These are phyloP conservation scores for Sebastes itinus DNA, from an alignment of 2,797 vertebrate genomes.

Conservation along the genomic window DNA sequence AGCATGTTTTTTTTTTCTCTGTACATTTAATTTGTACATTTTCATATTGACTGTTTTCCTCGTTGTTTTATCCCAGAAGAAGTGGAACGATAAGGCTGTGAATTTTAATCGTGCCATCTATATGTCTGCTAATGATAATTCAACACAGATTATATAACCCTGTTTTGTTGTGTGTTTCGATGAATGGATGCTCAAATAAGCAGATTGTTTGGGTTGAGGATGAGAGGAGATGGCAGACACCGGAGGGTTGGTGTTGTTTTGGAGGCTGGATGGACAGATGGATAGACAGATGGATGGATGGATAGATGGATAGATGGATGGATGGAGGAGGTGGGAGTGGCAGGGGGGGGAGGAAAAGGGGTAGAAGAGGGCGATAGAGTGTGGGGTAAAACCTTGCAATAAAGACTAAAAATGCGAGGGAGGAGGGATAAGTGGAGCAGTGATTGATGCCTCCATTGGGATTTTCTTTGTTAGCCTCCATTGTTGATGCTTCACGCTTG, in stretches of 20 bases:
- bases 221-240: constrained; percentile 50
- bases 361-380: constrained; percentile 13
- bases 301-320: constrained; percentile 47
- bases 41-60: neutral
- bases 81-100: neutral
- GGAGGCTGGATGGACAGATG: constrained; percentile 63
- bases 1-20: neutral
- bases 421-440: constrained; percentile 51
- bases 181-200: constrained; percentile 4
- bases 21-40: neutral
- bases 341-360: constrained; percentile 12
- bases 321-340: constrained; percentile 63
- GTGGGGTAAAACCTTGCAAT: constrained; percentile 42
- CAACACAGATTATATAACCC: constrained; percentile 3
- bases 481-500: constrained; percentile 88
- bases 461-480: constrained; percentile 85
- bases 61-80: neutral
- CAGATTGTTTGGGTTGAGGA: constrained; percentile 51
- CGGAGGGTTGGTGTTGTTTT: constrained; percentile 62
- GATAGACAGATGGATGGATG: constrained; percentile 32
- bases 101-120: constrained; percentile 8
- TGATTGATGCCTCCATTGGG: constrained; percentile 71
- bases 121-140: neutral
- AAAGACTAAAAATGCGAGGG: constrained; percentile 44
- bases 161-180: neutral